These are phyloP conservation scores for Netelia melanura DNA, from an alignment of 2,888 invertebrate species.

Conservation along the genomic window DNA sequence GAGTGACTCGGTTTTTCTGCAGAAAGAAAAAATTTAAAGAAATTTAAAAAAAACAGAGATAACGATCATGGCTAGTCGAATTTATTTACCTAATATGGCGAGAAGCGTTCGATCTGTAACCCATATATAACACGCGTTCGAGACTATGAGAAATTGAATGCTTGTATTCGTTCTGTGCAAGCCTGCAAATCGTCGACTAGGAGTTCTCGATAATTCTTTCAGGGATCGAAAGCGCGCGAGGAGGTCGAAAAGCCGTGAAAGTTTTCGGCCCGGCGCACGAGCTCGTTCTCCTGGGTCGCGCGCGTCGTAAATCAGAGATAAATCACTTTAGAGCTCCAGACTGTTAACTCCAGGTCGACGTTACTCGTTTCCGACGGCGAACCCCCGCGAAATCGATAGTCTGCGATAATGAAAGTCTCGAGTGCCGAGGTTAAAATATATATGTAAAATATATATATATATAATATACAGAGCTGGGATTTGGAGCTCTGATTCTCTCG, in stretches of 20 bases:
- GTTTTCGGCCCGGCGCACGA: constrained; percentile 73
- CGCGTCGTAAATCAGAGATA: constrained; percentile 83
- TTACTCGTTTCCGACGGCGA: constrained; percentile 54
- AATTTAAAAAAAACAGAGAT: too few species aligned
- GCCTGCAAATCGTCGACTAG: constrained; percentile 13
- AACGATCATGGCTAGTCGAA: neutral
- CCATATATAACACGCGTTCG: constrained; percentile 74
- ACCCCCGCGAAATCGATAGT: constrained; percentile 77
- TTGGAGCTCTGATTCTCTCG: neutral
- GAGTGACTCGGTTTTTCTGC: too few species aligned
- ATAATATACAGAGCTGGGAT: neutral
- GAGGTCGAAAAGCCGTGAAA: constrained; percentile 79
- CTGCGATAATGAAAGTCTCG: constrained; percentile 79
- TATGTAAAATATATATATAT: constrained; percentile 6
- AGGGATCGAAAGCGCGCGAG: constrained; percentile 68
- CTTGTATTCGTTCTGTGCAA: constrained; percentile 76
- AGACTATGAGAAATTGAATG: constrained; percentile 58
- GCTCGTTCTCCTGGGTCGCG: constrained; percentile 41
- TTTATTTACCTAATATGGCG: constrained; percentile 59
- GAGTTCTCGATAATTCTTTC: constrained; percentile 79
- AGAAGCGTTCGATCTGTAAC: constrained; percentile 77
- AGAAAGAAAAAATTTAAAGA: too few species aligned
- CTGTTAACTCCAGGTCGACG: constrained; percentile 82
- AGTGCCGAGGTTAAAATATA: constrained; percentile 26
- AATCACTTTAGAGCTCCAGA: constrained; percentile 83